Evolutionary conservation across 2,797 vertebrate genomes (phyloP).

Genomic region (Spinus pinus): DNA sequence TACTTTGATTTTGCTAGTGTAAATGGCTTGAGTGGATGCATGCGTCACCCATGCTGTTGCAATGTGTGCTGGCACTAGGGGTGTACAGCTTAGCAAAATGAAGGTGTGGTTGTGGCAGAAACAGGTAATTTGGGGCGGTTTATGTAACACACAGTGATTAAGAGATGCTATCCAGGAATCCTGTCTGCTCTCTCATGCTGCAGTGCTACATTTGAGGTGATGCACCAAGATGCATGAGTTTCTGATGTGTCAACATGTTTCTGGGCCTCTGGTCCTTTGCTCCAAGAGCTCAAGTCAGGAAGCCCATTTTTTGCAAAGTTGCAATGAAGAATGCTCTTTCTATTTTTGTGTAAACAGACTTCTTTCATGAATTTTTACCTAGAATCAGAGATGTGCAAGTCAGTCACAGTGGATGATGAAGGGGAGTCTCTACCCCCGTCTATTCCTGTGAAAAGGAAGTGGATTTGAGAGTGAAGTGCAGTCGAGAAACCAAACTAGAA

Average conservation of each 20-base stretch:
- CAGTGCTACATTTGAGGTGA: not conserved
- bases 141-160: not conserved
- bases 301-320: not conserved
- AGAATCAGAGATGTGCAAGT: not conserved
- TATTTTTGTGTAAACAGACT: not conserved
- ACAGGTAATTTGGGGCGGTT: not conserved
- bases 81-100: not conserved
- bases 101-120: not conserved
- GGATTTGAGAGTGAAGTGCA: not conserved
- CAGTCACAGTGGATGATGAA: not conserved
- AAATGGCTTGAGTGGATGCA: fast-evolving
- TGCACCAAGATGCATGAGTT: not conserved
- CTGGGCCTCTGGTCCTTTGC: not conserved
- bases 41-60: not conserved
- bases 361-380: not conserved
- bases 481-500: not conserved
- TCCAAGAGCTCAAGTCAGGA: not conserved
- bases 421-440: not conserved
- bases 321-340: not conserved
- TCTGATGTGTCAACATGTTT: not conserved
- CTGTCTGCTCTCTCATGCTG: not conserved
- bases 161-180: not conserved
- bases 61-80: not conserved
- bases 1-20: not conserved
- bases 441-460: not conserved